Base-by-base conservation (phyloP, 2,797 vertebrate species). In the Threskiornis aethiopicus region DNA sequence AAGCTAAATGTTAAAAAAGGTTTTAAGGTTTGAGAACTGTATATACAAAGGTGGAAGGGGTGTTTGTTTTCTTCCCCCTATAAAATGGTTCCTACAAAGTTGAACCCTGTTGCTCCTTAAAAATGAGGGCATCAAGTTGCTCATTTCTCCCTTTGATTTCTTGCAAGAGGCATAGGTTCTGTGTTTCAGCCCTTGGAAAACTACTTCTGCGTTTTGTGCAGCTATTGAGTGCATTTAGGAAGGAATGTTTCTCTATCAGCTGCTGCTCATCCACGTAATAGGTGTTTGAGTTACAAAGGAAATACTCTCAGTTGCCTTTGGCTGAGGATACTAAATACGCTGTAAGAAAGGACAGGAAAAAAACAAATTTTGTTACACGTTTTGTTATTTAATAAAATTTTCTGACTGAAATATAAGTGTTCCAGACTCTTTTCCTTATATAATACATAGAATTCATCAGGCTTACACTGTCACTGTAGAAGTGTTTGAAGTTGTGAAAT, bases 331-430 rank as follows among this genome's bases (percentile, higher is more conserved):
- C 25, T 57, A 35, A 92, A 35, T 49, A 57, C 2, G 1, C 11
- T 64, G 4, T 42, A 37, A 84, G 37, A 64, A 87, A 67, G 10
- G 29, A 59, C 10, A 46, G 35, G 14, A 16, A 61, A 41, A 75
- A 65, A 4, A 0, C 7, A 24, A 6, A 21, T 6, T 46, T 72
- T 81, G 78, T 35, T 31, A 35, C 0, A 22, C 21, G 19, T 2
- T 35, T 85, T 85, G 19, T 51, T 91, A 52, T 15, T 29, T 25
- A 47, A 72, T 25, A 49, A 13, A 62, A 20, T 46, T 64, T 89
- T 71, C 42, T 78, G 16, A 49, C 25, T n/a, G 20, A 51, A 72
- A 16, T 46, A 14, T 47, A 57, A 19, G 13, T 39, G 6, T 72
- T 19, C 17, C 71, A 47, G 20, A 33, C 21, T 65, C 8, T 65